Evolutionary conservation across 2,888 invertebrate species (phyloP).

Genomic region (Diploptera punctata): DNA sequence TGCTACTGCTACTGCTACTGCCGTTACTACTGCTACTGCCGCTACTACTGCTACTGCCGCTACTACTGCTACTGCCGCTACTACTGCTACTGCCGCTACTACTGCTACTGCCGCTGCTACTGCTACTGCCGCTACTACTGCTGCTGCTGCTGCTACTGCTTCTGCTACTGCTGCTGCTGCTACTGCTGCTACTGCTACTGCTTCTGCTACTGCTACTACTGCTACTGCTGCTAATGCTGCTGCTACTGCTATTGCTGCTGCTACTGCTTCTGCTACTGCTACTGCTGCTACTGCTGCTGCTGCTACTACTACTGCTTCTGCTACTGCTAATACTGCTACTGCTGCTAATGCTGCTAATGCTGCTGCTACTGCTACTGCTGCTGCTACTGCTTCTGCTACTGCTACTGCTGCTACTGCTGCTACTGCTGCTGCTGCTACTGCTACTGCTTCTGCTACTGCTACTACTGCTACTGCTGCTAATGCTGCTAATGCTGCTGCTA

Average conservation of each 20-base stretch:
- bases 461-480: no score
- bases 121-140: not conserved
- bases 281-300: not conserved
- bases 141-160: not conserved
- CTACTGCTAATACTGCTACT: no score
- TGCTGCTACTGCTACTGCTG: no score
- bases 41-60: not conserved
- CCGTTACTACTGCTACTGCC: not conserved
- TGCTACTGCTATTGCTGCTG: not conserved
- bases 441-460: not conserved
- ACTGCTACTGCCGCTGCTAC: not conserved
- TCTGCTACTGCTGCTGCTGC: not conserved
- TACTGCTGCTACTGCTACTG: not conserved
- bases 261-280: not conserved
- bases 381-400: not conserved
- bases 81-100: not conserved
- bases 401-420: not conserved
- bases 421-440: not conserved
- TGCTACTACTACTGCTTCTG: no score
- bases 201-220: not conserved
- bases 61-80: not conserved
- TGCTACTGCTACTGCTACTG: not conserved
- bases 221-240: no score
- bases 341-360: no score
- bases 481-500: no score